Evolutionary conservation across 2,113 vertebrate genomes (phyloP).

Genomic region (Pygoscelis adeliae): DNA sequence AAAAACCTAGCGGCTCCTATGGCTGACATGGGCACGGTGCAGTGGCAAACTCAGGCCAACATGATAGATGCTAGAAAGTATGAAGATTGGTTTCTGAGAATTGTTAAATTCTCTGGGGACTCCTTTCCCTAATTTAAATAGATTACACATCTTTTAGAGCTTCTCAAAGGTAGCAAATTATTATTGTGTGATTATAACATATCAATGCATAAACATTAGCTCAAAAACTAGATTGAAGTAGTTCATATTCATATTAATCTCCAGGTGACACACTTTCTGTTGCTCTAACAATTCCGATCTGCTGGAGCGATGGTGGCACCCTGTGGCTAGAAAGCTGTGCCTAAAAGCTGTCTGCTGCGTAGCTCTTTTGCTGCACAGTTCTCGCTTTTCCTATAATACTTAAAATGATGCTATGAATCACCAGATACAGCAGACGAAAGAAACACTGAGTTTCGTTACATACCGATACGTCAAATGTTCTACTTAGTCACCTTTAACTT

Average conservation of each 20-base stretch:
- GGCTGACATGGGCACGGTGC: not conserved
- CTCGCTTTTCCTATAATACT: not conserved
- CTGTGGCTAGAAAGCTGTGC: constrained; percentile 21
- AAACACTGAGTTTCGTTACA: not conserved
- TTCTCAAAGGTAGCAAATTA: not conserved
- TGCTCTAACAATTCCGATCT: not conserved
- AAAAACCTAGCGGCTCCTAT: not conserved
- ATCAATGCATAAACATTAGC: not conserved
- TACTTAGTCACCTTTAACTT: not conserved
- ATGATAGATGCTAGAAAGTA: not conserved
- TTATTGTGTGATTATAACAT: constrained; percentile 19
- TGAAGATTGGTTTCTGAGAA: not conserved
- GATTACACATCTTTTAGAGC: not conserved
- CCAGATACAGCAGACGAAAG: not conserved
- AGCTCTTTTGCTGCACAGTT: not conserved
- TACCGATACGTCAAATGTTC: rapidly evolving
- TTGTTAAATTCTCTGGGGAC: not conserved
- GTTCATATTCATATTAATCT: not conserved
- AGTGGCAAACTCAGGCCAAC: not conserved
- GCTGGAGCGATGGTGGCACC: constrained; percentile 62
- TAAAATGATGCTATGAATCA: not conserved
- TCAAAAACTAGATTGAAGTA: not conserved
- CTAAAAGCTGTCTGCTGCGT: not conserved
- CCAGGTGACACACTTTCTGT: not conserved
- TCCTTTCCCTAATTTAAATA: constrained; percentile 6